Base-by-base conservation (phyloP, 2,113 vertebrate species). In the Dinomys branickii region DNA sequence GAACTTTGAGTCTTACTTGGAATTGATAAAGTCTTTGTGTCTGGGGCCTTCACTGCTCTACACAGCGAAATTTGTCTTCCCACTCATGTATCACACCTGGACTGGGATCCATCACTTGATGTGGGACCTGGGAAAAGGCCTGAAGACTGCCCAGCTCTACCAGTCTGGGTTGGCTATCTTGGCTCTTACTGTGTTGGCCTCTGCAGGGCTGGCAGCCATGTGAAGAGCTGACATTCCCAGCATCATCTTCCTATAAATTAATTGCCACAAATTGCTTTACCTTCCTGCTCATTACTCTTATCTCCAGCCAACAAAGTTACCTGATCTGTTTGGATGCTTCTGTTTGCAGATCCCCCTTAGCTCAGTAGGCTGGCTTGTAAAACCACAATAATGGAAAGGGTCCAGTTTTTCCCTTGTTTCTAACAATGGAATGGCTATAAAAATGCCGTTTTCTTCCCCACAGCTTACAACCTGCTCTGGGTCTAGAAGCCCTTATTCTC, bases 41-140 rank as follows among this genome's bases (percentile, higher is more conserved):
- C 61, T 99, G 81, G 99, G 99, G 0, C 99, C 99, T 0, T 96
- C 96, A 7, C 98, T 99, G 77, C 98, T 99, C 56, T 98, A 98
- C 92, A 80, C 99, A 0, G 99, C 99, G 54, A 99, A 99, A 97
- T 99, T 99, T 0, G 98, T 98, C 22, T 99, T 99, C 28, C 99
- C 99, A 0, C 38, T 99, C 58, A 98, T 98, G 61, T 99, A 98
- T 98, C 99, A 99, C 98, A 98, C 98, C 75, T 99, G 96, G 95
- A 99, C 99, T 0, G 99, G 99, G 33, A 50, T 99, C 95, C 98
- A 99, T 1, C 99, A 99, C 98, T 98, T 99, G 99, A 97, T 84
- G 0, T 99, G 99, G 99, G 99, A 99, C 98, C 24, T 99, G 1
- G 99, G 99, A 5, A 99, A 99, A 85, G 99, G 99, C 26, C 99